Evolutionary conservation across 2,113 vertebrate species (phyloP), one percentile per base, ranked within the genome.

Genomic region (Serinus canaria): DNA sequence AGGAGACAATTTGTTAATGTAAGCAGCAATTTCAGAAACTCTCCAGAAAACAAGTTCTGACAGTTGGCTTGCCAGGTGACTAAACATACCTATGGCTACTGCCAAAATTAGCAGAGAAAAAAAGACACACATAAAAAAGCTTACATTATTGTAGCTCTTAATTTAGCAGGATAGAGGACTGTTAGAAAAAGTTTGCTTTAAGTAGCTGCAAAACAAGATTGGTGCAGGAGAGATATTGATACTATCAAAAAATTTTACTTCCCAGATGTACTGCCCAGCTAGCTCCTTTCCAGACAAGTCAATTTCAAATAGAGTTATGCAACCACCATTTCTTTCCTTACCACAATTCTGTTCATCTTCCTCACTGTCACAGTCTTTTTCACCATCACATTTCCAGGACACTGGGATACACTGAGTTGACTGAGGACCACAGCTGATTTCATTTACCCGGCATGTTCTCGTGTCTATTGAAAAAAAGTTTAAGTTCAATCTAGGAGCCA

Each of bases 361-460:
- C 85, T 98, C 99, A 89, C 98, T 99, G 97, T 99, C 98, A 95
- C 99, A 99, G 97, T 99, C 99, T 94, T 96, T 98, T 97, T 99
- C 99, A 75, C 99, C 99, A 91, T 99, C 99, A 95, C 99, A 99
- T 84, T 99, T 98, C 99, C 99, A 99, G 97, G 98, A 99, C 69
- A 98, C 77, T 27, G 99, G 99, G 95, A 99, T 98, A 84, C 99
- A 99, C 92, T 99, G 99, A 49, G 98, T 99, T 90, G 99, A 99
- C 60, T 97, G 98, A 24, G 98, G 97, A 15, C 99, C 99, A 95
- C 99, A 99, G 98, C 98, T 99, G 89, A 99, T 98, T 98, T 99
- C 99, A 83, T 99, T 99, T 94, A 98, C 96, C 49, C 98, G 98
- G 93, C 99, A 99, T 9, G 98, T 99, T 98, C 99, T 98, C 85